phyloP scores from a whole-genome alignment of 1,140 invertebrate genomes.

The Pseudachorutes palmiensis region DNA sequence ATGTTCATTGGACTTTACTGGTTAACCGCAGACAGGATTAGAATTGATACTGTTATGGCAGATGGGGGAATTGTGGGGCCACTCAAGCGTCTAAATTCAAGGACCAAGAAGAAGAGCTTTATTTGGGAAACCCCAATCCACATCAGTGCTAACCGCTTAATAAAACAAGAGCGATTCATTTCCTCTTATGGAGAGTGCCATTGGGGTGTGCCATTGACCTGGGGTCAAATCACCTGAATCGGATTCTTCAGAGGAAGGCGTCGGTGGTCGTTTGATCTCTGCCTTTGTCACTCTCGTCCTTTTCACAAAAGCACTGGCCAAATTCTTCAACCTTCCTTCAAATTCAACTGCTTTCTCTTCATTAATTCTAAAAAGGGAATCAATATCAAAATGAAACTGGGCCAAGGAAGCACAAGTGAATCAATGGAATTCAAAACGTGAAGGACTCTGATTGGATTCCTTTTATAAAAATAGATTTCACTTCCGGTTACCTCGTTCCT shows the following conservation, averaged over 20 bases:
- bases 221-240: slow-evolving; percentile 18
- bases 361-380: slow-evolving; percentile 16
- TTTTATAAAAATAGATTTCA: neutral
- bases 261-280: slow-evolving; percentile 53
- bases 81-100: no score
- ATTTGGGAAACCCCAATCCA: no score
- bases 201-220: no score
- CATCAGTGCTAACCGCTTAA: no score
- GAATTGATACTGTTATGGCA: neutral
- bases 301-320: slow-evolving; percentile 53
- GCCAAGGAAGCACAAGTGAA: neutral
- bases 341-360: slow-evolving; percentile 22
- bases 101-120: no score
- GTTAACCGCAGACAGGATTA: neutral
- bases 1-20: no score
- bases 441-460: neutral
- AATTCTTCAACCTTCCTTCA: slow-evolving; percentile 48
- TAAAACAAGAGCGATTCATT: no score
- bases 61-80: no score
- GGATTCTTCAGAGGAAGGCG: slow-evolving; percentile 50
- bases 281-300: slow-evolving; percentile 50
- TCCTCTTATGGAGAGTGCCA: no score
- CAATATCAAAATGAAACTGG: neutral
- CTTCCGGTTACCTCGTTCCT: neutral
- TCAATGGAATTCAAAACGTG: neutral